Percentiles rank a stretch among this genome's conserved stretches.
phyloP scores from a whole-genome alignment of 2,888 invertebrate genomes.

The Coecobrya sp. region DNA sequence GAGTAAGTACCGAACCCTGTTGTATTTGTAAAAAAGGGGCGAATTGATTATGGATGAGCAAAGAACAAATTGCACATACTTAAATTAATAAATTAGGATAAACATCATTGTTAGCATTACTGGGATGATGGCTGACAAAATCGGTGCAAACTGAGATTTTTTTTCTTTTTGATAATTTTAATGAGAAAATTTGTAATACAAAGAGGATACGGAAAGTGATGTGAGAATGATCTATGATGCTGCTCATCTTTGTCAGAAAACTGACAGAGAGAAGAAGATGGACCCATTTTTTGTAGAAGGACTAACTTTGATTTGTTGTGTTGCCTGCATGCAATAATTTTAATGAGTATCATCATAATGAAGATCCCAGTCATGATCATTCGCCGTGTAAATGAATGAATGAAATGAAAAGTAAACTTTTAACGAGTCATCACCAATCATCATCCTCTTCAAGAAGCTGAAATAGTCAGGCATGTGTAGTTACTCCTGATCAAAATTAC shows the following conservation, averaged over 20 bases:
- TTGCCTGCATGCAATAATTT: slow-evolving; percentile 16
- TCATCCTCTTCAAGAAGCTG: slow-evolving; percentile 54
- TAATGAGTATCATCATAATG: slow-evolving; percentile 50
- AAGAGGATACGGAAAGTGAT: neutral
- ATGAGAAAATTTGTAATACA: neutral
- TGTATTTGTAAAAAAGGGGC: neutral
- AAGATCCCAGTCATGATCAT: neutral
- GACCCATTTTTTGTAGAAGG: slow-evolving; percentile 17
- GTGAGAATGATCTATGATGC: slow-evolving; percentile 57
- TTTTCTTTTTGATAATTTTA: slow-evolving; percentile 1
- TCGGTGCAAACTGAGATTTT: slow-evolving; percentile 61
- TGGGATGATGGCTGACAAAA: neutral
- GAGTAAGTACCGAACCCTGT: slow-evolving; percentile 1
- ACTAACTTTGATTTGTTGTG: slow-evolving; percentile 11
- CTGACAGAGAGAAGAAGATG: slow-evolving; percentile 53
- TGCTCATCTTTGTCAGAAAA: slow-evolving; percentile 25
- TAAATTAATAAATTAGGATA: slow-evolving; percentile 28
- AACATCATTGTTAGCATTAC: neutral
- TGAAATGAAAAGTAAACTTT: slow-evolving; percentile 66
- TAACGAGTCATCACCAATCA: slow-evolving; percentile 72
- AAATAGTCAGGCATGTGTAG: neutral
- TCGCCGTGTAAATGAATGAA: slow-evolving; percentile 40
- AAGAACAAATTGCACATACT: neutral
- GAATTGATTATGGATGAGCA: slow-evolving; percentile 38
- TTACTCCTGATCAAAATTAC: slow-evolving; percentile 27